phyloP scores from a whole-genome alignment of 2,888 invertebrate species.

The Isoperla grammatica region DNA sequence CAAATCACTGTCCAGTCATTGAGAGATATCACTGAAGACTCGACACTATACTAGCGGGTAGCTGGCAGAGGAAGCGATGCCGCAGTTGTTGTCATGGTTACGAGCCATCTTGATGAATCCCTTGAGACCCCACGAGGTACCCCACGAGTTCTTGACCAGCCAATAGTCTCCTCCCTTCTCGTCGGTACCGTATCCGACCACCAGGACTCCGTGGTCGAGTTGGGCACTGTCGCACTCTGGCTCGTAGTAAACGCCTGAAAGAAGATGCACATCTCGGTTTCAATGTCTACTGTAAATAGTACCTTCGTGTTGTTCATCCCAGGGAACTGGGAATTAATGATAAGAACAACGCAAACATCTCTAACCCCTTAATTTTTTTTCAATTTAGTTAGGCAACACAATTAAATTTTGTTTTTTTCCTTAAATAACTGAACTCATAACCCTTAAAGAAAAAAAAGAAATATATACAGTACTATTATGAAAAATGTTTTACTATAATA shows the following conservation, averaged over 20 bases:
- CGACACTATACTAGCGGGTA: slow-evolving; percentile 77
- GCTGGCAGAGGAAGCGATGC: slow-evolving; percentile 75
- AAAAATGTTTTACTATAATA: too few species aligned
- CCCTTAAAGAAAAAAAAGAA: too few species aligned
- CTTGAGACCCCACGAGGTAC: slow-evolving; percentile 69
- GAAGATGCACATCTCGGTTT: slow-evolving; percentile 29
- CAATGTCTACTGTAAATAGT: too few species aligned
- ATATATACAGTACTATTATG: too few species aligned
- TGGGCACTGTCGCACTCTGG: slow-evolving; percentile 61
- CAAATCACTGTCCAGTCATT: too few species aligned
- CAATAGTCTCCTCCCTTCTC: slow-evolving; percentile 62
- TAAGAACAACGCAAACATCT: too few species aligned
- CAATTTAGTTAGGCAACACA: too few species aligned
- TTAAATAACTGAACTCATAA: too few species aligned
- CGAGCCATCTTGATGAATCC: slow-evolving; percentile 88
- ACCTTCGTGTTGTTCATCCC: too few species aligned
- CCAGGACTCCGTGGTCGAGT: slow-evolving; percentile 82
- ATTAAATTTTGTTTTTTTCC: too few species aligned
- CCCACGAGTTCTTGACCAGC: slow-evolving; percentile 87
- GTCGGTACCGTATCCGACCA: slow-evolving; percentile 76
- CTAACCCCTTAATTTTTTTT: too few species aligned
- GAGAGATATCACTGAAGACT: background rate
- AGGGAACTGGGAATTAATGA: too few species aligned
- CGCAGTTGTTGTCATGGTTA: slow-evolving; percentile 79
- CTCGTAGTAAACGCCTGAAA: slow-evolving; percentile 67